Base-by-base conservation (phyloP, 2,888 invertebrate genomes). In the Onchidella celtica region DNA sequence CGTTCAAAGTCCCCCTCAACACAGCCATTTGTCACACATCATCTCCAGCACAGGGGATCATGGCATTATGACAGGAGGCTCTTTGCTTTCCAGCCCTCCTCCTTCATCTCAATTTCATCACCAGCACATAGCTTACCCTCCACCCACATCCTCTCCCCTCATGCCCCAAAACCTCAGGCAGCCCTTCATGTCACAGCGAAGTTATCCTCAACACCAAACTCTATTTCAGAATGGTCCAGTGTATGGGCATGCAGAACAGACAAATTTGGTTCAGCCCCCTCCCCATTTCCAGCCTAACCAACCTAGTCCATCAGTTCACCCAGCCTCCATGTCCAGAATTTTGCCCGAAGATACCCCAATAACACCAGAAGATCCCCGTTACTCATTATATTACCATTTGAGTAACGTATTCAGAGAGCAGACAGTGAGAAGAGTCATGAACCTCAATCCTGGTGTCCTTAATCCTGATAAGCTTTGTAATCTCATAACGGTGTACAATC, bases 391-490 rank as follows among this genome's bases (percentile, higher is more conserved):
- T 93, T 97, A 96, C 93, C 97, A 98, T 93, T 94, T 99, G 85
- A 96, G 97, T n/a, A 96, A 96, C 77, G 96, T 98, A 81, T 99
- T 99, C 93, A 97, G 97, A 0, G 97, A 97, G 90, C 96, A 96
- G 86, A 96, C 97, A 91, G 98, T 98, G n/a, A 95, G 95, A 75
- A 95, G 96, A 75, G 98, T 97, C 0, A 97, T 99, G 97, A 95
- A 96, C 84, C 94, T 96, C 86, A 96, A 97, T 94, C 98, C 98
- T 14, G 34, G 59, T 40, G 79, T 72, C n/a, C 40, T n/a, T 0
- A 47, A 63, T 3, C 63, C 72, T 24, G 59, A 70, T 2, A 3
- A 47, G 32, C 1, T 69, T 38, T 78, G 70, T 70, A 69, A 36
- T 6, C 57, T 72, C 11, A 70, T 79, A 14, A 17, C 63, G 4